Conservation (phyloP, 2,888 invertebrate genomes). For the Sussaba pulchella region DNA sequence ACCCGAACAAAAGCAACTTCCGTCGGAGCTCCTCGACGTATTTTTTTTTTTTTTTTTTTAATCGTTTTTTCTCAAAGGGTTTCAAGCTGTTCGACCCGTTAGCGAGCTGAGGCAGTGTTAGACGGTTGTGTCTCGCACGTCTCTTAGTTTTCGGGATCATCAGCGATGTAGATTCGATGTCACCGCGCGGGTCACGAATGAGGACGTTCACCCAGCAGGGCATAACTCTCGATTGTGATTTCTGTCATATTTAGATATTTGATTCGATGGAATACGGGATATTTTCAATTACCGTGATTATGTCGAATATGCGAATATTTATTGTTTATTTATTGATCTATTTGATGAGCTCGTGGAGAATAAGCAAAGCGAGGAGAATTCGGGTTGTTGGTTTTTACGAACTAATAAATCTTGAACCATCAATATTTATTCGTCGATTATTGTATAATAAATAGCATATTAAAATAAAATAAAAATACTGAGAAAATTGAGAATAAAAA, state of each 20-base stretch:
- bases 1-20: constrained; percentile 54
- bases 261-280: too few species aligned
- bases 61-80: constrained; percentile 12
- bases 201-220: not conserved
- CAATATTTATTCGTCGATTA: too few species aligned
- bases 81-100: constrained; percentile 50
- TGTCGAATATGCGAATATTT: too few species aligned
- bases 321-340: too few species aligned
- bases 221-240: not conserved
- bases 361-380: too few species aligned
- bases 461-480: too few species aligned
- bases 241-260: not conserved
- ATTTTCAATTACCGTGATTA: too few species aligned
- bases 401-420: not conserved
- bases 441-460: too few species aligned
- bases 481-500: too few species aligned
- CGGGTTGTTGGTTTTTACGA: too few species aligned
- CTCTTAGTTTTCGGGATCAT: constrained; percentile 29
- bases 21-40: constrained; percentile 38
- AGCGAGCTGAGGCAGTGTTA: constrained; percentile 26
- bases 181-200: constrained; percentile 1
- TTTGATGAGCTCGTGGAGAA: not conserved
- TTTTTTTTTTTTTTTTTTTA: constrained; percentile 28
- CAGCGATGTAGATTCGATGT: not conserved
- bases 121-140: not conserved